Evolutionary conservation across 2,888 invertebrate species (phyloP).

Genomic region (Leptinotarsa haldemani): DNA sequence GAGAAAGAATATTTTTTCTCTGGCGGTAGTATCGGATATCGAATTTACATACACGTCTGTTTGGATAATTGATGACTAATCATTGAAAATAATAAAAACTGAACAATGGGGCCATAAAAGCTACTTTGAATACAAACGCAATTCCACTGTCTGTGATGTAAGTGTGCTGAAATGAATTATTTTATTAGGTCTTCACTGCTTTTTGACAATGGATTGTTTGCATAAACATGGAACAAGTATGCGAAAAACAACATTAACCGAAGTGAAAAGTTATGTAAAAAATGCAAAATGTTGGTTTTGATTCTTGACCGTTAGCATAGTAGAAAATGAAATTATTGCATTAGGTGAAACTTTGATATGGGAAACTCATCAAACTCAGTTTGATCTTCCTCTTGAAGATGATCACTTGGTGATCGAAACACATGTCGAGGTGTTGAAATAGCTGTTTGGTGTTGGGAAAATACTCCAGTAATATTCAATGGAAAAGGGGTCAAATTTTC

Average conservation of each 20-base stretch:
- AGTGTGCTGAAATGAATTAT: not conserved
- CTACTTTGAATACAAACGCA: conserved; percentile 5
- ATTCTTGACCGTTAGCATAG: not conserved
- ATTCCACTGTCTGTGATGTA: not conserved
- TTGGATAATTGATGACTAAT: conserved; percentile 1
- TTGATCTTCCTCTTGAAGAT: no score
- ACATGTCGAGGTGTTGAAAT: no score
- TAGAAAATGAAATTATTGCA: no score
- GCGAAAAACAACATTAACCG: not conserved
- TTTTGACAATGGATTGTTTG: not conserved
- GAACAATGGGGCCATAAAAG: not conserved
- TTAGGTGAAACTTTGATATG: no score
- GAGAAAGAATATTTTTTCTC: no score
- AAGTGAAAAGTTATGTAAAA: not conserved
- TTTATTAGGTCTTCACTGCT: not conserved
- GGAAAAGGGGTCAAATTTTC: no score
- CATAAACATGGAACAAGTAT: not conserved
- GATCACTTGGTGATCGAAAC: no score
- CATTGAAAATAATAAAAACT: not conserved
- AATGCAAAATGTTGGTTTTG: not conserved
- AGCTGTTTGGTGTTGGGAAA: no score
- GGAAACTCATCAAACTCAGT: no score
- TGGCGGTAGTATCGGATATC: no score
- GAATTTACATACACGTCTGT: not conserved
- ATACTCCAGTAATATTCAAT: no score